Evolutionary conservation across 2,888 invertebrate species (phyloP), one percentile per base, ranked within the genome.

Genomic region (Axea sp.): DNA sequence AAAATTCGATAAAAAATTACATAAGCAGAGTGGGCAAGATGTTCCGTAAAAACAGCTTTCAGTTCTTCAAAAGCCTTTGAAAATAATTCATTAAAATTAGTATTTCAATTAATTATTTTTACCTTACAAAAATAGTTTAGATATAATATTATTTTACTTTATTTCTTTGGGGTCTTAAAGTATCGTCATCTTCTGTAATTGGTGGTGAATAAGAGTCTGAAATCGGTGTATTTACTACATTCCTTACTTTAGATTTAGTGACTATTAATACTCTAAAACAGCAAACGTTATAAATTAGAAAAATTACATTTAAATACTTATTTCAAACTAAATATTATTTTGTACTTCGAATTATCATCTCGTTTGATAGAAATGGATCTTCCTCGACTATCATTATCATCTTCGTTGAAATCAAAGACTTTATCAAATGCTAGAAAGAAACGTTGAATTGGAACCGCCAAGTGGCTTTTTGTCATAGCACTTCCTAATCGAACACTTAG

Each of bases 361-460:
- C 68, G 75, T 73, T 75, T 77, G 11, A 51, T 62, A 26, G 26
- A 62, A 45, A 60, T 62, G 2, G 24, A 8, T 30, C 30, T 28
- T 2, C 62, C 65, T n/a, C 65, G 73, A 24, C 28, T 75, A 19
- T 55, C 76, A 28, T 51, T 64, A 28, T 79, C 43, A 17, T 75
- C 76, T 30, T 77, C 76, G 3, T 62, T 76, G 17, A 74, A 57
- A 30, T 89, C 90, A 28, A 90, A 89, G 0, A 92, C 91, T 88
- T 95, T 95, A 82, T 95, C 94, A 81, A 96, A 96, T 5, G 94
- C 92, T 31, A 94, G 85, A 85, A 96, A 96, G 82, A 95, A 96
- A 64, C 94, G 80, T 65, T 91, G 88, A 22, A 89, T 89, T 1
- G 94, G 92, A 41, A 93, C 92, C 47, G 93, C 92, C 0, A 95